Conservation (phyloP, 2,113 vertebrate genomes). For the Gobius niger region DNA sequence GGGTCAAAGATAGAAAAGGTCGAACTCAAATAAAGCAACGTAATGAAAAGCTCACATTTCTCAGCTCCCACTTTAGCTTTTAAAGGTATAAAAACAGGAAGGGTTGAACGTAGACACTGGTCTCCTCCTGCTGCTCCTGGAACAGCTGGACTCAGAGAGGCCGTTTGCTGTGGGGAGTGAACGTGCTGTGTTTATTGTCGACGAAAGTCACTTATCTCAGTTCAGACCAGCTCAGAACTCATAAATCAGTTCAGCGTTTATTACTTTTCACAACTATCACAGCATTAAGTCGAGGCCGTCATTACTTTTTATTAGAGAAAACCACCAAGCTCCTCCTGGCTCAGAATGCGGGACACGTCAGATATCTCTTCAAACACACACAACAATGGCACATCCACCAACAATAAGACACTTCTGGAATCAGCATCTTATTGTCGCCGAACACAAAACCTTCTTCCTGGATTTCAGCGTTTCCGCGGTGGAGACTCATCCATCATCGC, state of each 20-base stretch:
- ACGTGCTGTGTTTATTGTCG: slow-evolving; percentile 1
- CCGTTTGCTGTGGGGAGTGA: not conserved
- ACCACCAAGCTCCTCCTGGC: no score
- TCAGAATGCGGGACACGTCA: no score
- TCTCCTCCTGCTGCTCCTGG: not conserved
- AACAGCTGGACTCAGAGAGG: slow-evolving; percentile 1
- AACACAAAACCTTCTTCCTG: not conserved
- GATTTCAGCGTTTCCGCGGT: no score
- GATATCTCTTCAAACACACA: no score
- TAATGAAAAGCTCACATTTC: no score
- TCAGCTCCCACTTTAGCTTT: no score
- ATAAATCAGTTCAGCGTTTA: slow-evolving; percentile 3
- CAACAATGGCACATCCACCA: no score
- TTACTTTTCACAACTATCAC: not conserved
- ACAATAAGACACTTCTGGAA: not conserved
- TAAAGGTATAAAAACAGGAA: no score
- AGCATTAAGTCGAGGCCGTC: not conserved
- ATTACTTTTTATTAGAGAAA: not conserved
- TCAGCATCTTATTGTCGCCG: slow-evolving; percentile 27
- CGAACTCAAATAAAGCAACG: no score
- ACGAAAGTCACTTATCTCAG: not conserved
- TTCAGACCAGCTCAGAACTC: not conserved
- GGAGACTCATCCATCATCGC: no score
- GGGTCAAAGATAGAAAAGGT: no score
- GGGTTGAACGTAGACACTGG: not conserved